Evolutionary conservation across 2,113 vertebrate species (phyloP).

Genomic region (Labeo rohita): DNA sequence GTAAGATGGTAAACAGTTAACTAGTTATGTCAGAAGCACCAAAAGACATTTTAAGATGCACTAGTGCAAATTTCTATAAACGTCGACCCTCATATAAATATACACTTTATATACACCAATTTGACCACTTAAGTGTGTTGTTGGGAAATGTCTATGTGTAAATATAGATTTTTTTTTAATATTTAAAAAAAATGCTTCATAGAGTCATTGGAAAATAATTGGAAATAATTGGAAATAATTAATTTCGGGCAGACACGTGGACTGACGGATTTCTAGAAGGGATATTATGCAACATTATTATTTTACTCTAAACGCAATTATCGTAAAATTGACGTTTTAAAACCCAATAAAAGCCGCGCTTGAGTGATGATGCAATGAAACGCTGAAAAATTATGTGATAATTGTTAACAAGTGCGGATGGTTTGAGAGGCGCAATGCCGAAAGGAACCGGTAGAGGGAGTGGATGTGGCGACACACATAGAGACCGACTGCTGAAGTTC

Average conservation of each 20-base stretch:
- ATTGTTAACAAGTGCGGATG: constrained; percentile 17
- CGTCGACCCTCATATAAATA: not conserved
- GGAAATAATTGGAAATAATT: too few relatives aligned
- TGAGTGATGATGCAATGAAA: not conserved
- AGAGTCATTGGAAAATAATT: not conserved
- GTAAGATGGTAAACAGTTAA: not conserved
- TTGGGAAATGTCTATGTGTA: not conserved
- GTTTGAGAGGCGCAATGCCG: not conserved
- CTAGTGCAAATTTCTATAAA: not conserved
- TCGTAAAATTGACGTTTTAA: not conserved
- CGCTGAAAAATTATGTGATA: not conserved
- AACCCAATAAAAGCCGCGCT: not conserved
- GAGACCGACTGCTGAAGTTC: constrained; percentile 12
- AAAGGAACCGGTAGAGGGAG: constrained; percentile 44
- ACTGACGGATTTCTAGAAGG: not conserved
- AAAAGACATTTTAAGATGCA: not conserved
- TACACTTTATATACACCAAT: not conserved
- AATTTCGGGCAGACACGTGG: not conserved
- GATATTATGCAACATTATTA: not conserved
- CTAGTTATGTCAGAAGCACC: not conserved
- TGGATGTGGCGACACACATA: not conserved
- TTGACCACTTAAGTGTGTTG: not conserved
- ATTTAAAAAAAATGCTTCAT: not conserved
- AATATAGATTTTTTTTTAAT: not conserved
- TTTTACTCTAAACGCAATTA: not conserved